Evolutionary conservation across 1,140 invertebrate genomes (phyloP).

Genomic region (Cyclina sinensis): DNA sequence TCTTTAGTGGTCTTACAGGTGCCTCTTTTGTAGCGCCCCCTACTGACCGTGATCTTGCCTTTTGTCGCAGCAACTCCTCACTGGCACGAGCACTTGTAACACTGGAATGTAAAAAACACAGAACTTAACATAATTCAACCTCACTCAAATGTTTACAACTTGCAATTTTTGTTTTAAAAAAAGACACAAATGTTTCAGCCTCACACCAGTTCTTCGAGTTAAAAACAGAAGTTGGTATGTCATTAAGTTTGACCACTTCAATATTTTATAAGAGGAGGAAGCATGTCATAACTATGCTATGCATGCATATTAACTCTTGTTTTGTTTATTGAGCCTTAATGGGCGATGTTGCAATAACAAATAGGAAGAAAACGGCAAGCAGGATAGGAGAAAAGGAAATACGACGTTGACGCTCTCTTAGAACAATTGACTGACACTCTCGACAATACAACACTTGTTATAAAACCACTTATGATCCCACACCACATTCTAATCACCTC

Average conservation of each 20-base stretch:
- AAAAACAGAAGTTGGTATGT: too few relatives aligned
- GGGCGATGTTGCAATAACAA: slow-evolving; percentile 11
- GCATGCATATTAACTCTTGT: neutral
- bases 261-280: neutral
- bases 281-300: neutral
- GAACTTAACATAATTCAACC: too few relatives aligned
- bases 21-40: slow-evolving; percentile 69
- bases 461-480: neutral
- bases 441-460: slow-evolving; percentile 18
- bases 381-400: slow-evolving; percentile 34
- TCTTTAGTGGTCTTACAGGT: slow-evolving; percentile 47
- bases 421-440: slow-evolving; percentile 7
- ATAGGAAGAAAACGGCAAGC: slow-evolving; percentile 19
- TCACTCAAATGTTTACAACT: too few relatives aligned
- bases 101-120: slow-evolving; percentile 72
- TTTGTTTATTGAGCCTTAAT: neutral
- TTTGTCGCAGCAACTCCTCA: slow-evolving; percentile 73
- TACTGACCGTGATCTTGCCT: slow-evolving; percentile 71
- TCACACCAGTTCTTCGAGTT: too few relatives aligned
- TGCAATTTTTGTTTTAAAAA: too few relatives aligned
- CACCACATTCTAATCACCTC: neutral
- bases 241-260: neutral
- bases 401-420: neutral
- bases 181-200: too few relatives aligned
- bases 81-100: slow-evolving; percentile 75